Conservation (phyloP, 1,140 invertebrate species). For the Euwallacea similis region DNA sequence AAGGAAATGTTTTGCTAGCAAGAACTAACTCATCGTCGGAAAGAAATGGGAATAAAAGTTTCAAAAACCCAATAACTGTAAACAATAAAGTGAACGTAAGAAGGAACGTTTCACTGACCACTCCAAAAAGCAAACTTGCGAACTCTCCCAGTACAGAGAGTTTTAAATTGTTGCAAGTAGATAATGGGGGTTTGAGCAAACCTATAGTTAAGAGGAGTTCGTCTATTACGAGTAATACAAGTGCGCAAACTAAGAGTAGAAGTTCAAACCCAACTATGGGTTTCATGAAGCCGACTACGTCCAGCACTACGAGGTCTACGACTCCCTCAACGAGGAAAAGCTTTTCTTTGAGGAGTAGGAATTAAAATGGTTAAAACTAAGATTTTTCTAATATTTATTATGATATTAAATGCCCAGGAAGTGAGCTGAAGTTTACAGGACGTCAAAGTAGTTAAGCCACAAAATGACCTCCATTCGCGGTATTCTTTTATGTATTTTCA, state of each 20-base stretch:
- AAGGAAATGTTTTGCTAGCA: not conserved
- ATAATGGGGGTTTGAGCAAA: conserved; percentile 70
- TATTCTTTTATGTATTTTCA: no score
- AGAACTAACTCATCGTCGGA: conserved; percentile 4
- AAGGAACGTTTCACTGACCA: conserved; percentile 8
- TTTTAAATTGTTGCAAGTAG: conserved; percentile 54
- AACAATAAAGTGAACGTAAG: conserved; percentile 1
- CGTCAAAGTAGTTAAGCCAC: not conserved
- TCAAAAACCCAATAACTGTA: not conserved
- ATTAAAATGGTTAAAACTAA: not conserved
- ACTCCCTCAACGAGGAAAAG: conserved; percentile 16
- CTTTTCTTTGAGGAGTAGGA: conserved; percentile 13
- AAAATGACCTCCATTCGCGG: no score
- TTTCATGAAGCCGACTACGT: conserved; percentile 53
- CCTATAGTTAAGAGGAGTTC: conserved; percentile 73
- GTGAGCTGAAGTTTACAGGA: not conserved
- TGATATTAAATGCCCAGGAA: no score
- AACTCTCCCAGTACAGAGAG: conserved; percentile 73
- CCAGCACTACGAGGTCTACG: conserved; percentile 48
- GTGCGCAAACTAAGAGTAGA: conserved; percentile 1
- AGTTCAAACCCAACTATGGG: conserved; percentile 34
- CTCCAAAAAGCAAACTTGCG: conserved; percentile 67
- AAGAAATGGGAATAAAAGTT: not conserved
- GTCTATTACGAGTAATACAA: conserved; percentile 33
- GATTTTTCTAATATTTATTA: no score